These are phyloP conservation scores for Procavia capensis DNA, from an alignment of 2,113 vertebrate species.

Conservation along the genomic window DNA sequence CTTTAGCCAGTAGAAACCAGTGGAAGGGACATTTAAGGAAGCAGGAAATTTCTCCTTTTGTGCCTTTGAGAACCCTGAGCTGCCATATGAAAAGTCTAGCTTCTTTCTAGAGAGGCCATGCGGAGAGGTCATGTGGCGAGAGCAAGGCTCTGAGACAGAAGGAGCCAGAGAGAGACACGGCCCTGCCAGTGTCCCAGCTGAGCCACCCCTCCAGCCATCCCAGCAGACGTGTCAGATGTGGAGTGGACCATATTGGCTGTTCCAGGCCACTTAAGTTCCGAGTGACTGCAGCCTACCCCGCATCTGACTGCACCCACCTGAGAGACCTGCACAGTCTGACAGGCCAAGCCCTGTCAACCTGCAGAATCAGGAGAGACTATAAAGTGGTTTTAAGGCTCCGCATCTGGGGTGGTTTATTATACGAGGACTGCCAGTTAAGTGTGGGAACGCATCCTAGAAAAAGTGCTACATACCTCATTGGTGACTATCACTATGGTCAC, in stretches of 20 bases:
- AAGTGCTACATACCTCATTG: too few relatives aligned
- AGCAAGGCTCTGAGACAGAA: neutral
- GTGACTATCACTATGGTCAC: too few relatives aligned
- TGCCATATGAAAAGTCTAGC: neutral
- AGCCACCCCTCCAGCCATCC: neutral
- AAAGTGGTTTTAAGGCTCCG: neutral
- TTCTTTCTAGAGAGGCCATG: neutral
- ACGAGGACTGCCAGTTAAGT: too few relatives aligned
- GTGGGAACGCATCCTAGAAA: too few relatives aligned
- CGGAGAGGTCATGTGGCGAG: neutral
- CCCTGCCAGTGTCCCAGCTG: neutral
- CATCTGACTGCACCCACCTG: fast-evolving
- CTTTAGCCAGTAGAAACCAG: neutral
- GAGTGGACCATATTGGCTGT: neutral
- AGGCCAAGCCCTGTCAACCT: neutral
- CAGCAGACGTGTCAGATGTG: neutral
- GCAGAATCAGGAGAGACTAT: neutral
- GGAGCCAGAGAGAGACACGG: neutral
- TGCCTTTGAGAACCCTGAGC: neutral
- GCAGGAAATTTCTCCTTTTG: neutral
- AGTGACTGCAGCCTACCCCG: neutral
- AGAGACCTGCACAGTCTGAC: too few relatives aligned
- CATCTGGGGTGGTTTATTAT: neutral
- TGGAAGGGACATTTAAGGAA: neutral
- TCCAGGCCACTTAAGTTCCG: neutral